Conservation (phyloP, 2,888 invertebrate genomes). For the Lasioglossum calceatum region DNA sequence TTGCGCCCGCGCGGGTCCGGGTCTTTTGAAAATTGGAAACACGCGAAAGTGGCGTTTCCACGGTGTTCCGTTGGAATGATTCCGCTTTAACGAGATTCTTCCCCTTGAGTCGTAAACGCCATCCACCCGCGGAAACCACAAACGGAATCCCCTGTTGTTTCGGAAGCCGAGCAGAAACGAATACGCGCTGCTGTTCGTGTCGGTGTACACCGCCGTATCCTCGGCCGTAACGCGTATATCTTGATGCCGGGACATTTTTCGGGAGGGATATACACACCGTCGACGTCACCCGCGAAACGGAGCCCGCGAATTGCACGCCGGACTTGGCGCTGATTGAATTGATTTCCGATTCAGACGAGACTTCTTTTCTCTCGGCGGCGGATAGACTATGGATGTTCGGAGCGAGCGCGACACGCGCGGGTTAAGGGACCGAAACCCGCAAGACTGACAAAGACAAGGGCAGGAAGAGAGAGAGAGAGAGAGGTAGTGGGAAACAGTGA, state of each 20-base stretch:
- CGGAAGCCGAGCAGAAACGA: constrained; percentile 4
- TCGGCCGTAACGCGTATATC: neutral
- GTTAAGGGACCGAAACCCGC: constrained; percentile 17
- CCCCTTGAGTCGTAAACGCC: constrained; percentile 33
- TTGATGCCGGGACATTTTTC: constrained; percentile 12
- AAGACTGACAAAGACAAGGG: constrained; percentile 3
- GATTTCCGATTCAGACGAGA: constrained; percentile 69
- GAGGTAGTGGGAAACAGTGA: neutral
- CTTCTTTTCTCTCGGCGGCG: constrained; percentile 54
- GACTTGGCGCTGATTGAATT: constrained; percentile 57
- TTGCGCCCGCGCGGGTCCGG: neutral
- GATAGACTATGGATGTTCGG: constrained; percentile 44
- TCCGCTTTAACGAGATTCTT: constrained; percentile 40
- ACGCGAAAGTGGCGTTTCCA: constrained; percentile 19
- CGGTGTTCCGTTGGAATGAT: neutral
- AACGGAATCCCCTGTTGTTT: neutral
- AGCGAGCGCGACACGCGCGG: constrained; percentile 3
- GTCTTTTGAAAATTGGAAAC: constrained; percentile 21
- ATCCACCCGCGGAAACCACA: constrained; percentile 5
- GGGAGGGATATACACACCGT: neutral
- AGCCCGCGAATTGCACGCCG: constrained; percentile 25
- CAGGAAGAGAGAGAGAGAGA: constrained; percentile 16
- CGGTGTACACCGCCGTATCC: neutral
- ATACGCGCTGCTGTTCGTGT: neutral
- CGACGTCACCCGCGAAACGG: constrained; percentile 31